These are phyloP conservation scores for Amniataba percoides DNA, from an alignment of 2,797 vertebrate genomes.

Conservation along the genomic window DNA sequence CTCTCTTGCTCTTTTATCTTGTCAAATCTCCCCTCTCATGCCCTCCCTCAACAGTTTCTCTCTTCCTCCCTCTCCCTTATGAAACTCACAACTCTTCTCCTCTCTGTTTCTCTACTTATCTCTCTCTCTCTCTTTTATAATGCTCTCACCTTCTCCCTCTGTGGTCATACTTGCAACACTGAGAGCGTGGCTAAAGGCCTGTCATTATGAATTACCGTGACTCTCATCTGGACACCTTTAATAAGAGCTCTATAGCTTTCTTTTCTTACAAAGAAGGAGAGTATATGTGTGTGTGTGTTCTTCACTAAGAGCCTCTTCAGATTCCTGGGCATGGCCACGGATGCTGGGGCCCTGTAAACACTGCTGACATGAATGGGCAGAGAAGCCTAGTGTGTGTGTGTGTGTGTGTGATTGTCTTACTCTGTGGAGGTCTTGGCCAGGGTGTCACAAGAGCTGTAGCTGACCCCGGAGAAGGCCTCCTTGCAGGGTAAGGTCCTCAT, in stretches of 20 bases:
- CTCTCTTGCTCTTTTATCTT: conserved; percentile 61
- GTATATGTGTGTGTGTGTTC: conserved; percentile 41
- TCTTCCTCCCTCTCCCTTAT: conserved; percentile 32
- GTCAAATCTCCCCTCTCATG: conserved; percentile 49
- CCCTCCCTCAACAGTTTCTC: conserved; percentile 33
- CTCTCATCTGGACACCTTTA: conserved; percentile 68
- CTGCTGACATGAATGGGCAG: conserved; percentile 64
- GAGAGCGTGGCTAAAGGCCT: conserved; percentile 74
- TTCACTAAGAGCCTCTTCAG: conserved; percentile 55
- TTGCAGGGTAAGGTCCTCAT: conserved; percentile 94
- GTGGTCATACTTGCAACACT: conserved; percentile 56
- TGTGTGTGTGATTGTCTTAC: conserved; percentile 86
- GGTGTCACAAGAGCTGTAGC: conserved; percentile 97
- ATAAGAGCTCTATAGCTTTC: conserved; percentile 58
- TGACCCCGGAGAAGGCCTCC: conserved; percentile 95
- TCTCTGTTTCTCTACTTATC: conserved; percentile 30
- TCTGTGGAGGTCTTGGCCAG: conserved; percentile 97
- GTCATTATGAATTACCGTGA: conserved; percentile 74
- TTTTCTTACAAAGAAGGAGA: conserved; percentile 52
- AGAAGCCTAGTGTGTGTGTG: conserved; percentile 30
- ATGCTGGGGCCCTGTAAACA: conserved; percentile 54
- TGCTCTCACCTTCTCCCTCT: conserved; percentile 51
- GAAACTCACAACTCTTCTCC: conserved; percentile 28
- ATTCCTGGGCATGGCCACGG: conserved; percentile 49
- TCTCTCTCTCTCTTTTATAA: conserved; percentile 39